Percentiles rank a stretch among this genome's conserved stretches.
phyloP scores from a whole-genome alignment of 1,140 invertebrate genomes.

The Zaprionus ghesquierei region DNA sequence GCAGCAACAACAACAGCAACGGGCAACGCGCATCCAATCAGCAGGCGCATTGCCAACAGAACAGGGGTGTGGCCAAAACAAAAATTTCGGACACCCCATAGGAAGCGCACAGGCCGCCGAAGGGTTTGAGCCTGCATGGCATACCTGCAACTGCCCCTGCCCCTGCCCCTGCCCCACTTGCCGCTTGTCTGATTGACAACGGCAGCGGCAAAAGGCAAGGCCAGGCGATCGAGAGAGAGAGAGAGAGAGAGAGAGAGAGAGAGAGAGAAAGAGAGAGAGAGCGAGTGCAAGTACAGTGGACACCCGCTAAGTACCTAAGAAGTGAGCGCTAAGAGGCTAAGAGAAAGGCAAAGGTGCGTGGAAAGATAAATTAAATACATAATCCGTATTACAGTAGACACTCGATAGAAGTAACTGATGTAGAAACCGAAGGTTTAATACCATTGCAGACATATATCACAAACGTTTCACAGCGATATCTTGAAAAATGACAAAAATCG shows the following conservation, averaged over 20 bases:
- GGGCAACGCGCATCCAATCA: conserved; percentile 44
- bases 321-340: too few relatives aligned
- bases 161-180: not conserved
- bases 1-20: conserved; percentile 1
- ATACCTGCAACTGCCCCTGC: not conserved
- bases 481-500: too few relatives aligned
- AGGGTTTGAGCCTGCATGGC: conserved; percentile 11
- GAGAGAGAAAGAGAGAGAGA: not conserved
- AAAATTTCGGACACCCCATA: conserved; percentile 34
- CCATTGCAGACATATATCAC: too few relatives aligned
- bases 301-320: too few relatives aligned
- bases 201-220: too few relatives aligned
- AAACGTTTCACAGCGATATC: too few relatives aligned
- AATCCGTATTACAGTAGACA: too few relatives aligned
- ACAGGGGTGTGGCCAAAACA: conserved; percentile 42
- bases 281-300: too few relatives aligned
- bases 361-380: too few relatives aligned
- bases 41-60: conserved; percentile 40
- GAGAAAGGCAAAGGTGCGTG: too few relatives aligned
- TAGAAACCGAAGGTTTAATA: too few relatives aligned
- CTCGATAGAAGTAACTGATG: too few relatives aligned
- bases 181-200: not conserved
- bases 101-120: conserved; percentile 3
- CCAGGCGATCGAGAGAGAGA: not conserved
- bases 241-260: not conserved